Conservation (phyloP, 2,888 invertebrate species). For the Caenorhabditis sp. region DNA sequence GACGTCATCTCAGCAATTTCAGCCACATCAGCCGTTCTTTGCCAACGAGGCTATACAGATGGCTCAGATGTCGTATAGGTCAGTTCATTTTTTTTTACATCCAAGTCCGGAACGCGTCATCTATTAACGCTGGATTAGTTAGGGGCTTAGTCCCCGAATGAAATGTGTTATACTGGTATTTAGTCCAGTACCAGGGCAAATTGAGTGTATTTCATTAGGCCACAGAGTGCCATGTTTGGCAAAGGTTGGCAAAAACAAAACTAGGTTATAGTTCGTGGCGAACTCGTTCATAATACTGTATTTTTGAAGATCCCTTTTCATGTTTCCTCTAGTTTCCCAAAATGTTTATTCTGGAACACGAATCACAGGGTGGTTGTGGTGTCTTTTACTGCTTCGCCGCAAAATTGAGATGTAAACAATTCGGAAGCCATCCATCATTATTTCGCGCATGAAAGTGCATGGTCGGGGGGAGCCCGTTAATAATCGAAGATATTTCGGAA, state of each 20-base stretch:
- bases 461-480: conserved; percentile 3
- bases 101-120: no score
- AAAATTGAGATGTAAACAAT: conserved; percentile 43
- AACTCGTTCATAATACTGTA: no score
- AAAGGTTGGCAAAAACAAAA: no score
- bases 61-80: conserved; percentile 49
- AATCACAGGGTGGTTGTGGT: conserved; percentile 4
- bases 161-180: neutral
- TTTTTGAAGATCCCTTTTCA: neutral
- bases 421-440: conserved; percentile 45
- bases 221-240: no score
- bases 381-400: neutral
- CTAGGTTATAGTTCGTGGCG: no score
- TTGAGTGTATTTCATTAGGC: neutral
- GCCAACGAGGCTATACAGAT: conserved; percentile 23
- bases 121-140: no score
- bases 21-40: conserved; percentile 31
- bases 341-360: conserved; percentile 24
- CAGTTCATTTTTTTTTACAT: no score
- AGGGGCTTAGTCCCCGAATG: neutral
- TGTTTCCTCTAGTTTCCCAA: neutral
- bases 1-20: conserved; percentile 46
- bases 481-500: conserved; percentile 1
- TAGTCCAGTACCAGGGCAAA: no score
- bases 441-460: conserved; percentile 45